A percentile compares a stretch with the other conserved stretches of the same genome.
phyloP scores from a whole-genome alignment of 2,888 invertebrate genomes.

The Cryptus viduatorius region DNA sequence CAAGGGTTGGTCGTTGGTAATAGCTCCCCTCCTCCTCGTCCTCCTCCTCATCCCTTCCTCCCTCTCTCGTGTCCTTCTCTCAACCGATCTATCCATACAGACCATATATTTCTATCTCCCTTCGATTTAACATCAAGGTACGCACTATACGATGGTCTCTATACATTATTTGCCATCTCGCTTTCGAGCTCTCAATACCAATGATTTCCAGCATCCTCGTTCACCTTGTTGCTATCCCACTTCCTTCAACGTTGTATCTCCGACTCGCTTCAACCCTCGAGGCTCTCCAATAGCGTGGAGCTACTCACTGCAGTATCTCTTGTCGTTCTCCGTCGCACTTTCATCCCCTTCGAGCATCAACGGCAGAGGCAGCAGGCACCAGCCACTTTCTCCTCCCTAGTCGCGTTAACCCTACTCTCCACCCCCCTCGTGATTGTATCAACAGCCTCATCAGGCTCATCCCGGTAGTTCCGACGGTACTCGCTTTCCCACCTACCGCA shows the following conservation, averaged over 20 bases:
- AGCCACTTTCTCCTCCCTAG: slow-evolving; percentile 60
- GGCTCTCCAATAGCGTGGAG: slow-evolving; percentile 48
- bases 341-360: slow-evolving; percentile 54
- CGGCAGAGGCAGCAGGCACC: slow-evolving; percentile 38
- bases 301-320: slow-evolving; percentile 43
- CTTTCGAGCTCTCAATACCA: slow-evolving; percentile 35
- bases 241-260: slow-evolving; percentile 26
- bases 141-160: slow-evolving; percentile 8
- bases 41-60: too few relatives aligned
- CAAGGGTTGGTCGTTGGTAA: slow-evolving; percentile 78
- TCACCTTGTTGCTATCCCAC: slow-evolving; percentile 56
- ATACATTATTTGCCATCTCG: slow-evolving; percentile 41
- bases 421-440: slow-evolving; percentile 82
- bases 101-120: slow-evolving; percentile 24
- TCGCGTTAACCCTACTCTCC: slow-evolving; percentile 69
- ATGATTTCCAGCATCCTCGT: slow-evolving; percentile 53
- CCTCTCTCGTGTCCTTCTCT: slow-evolving; percentile 19
- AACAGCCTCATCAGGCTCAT: slow-evolving; percentile 83
- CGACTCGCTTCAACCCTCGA: slow-evolving; percentile 45
- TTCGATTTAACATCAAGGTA: slow-evolving; percentile 33
- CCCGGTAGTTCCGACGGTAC: slow-evolving; percentile 68
- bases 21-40: slow-evolving; percentile 64
- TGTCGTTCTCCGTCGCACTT: slow-evolving; percentile 60
- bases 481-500: slow-evolving; percentile 51
- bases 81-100: background rate